Base-by-base conservation (phyloP, 2,888 invertebrate species). In the Halocaridina rubra region DNA sequence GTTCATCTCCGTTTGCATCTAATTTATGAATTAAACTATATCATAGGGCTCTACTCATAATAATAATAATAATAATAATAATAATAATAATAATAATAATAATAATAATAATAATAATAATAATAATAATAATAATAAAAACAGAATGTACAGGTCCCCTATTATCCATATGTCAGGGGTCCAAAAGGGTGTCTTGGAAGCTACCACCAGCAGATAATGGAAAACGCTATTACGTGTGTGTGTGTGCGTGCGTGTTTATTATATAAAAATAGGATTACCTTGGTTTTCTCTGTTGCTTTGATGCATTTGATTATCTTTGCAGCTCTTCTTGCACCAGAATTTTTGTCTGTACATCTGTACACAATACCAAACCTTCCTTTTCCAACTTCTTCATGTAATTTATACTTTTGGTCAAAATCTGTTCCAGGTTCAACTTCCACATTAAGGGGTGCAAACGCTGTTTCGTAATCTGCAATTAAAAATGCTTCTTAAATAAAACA, bases 221-320 rank as follows among this genome's bases (percentile, higher is more conserved):
- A n/a, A n/a, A n/a, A n/a, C n/a, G n/a, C n/a, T n/a, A n/a, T n/a
- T n/a, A n/a, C n/a, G n/a, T n/a, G n/a, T n/a, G n/a, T n/a, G n/a
- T n/a, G n/a, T n/a, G n/a, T n/a, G n/a, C n/a, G n/a, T n/a, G n/a
- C n/a, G n/a, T n/a, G n/a, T n/a, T n/a, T n/a, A n/a, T n/a, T n/a
- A n/a, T n/a, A n/a, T 8, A 8, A 10, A n/a, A 19, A n/a, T n/a
- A 1, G 32, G 69, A 75, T 64, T 53, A 82, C 96, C 90, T 95
- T 94, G 86, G 95, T 94, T 84, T 94, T 93, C 90, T 95, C 96
- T 88, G 94, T 94, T 13, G 93, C 91, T 87, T 94, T 94, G 61
- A 94, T 93, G 88, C 95, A 95, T 89, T 94, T 94, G 16, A 97
- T 93, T 89, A 95, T 93, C 91, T 98, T 98, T 4, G 96, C 97